Base-by-base conservation (phyloP, 2,797 vertebrate species). In the Acrocephalus scirpaceus region DNA sequence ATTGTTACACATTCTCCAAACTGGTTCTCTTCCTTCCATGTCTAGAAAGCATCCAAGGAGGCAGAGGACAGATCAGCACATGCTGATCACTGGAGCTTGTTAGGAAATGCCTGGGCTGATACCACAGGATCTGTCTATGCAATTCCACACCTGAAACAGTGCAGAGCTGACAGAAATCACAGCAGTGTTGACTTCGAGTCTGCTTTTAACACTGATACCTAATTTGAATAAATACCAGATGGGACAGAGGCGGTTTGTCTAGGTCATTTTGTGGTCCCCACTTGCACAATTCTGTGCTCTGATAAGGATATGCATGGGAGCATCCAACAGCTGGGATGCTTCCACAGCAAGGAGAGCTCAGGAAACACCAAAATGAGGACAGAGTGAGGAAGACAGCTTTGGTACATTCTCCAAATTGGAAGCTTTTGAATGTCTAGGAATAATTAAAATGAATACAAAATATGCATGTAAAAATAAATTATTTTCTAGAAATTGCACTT, bases 71-170 rank as follows among this genome's bases (percentile, higher is more conserved):
- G 44, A 48, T 56, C 4, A 57, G 40, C 17, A 6, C 2, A 0
- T 72, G 29, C 42, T 29, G 36, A 34, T 51, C 29, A 19, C 44
- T 60, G 7, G 23, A 42, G 51, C 42, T 90, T 18, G 2, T 74
- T 20, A 57, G 65, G 36, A 83, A 76, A 71, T 13, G 21, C 16
- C 7, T 6, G 13, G n/a, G 53, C 58, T 40, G 23, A 56, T 73
- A 38, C 10, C 32, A 2, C 5, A 27, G 51, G 30, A 17, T 45
- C 45, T 61, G 22, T 29, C 58, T 32, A 0, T 8, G 45, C 45
- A 29, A 1, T 65, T 25, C 30, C 32, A 23, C 1, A 0, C 32
- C 61, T 58, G 48, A n/a, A 65, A 36, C 0, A 0, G n/a, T 13
- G 51, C 26, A 26, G 36, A 70, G 51, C 40, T 21, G 15, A 50